Evolutionary conservation across 2,888 invertebrate species (phyloP).

Genomic region (Lapara coniferarum): DNA sequence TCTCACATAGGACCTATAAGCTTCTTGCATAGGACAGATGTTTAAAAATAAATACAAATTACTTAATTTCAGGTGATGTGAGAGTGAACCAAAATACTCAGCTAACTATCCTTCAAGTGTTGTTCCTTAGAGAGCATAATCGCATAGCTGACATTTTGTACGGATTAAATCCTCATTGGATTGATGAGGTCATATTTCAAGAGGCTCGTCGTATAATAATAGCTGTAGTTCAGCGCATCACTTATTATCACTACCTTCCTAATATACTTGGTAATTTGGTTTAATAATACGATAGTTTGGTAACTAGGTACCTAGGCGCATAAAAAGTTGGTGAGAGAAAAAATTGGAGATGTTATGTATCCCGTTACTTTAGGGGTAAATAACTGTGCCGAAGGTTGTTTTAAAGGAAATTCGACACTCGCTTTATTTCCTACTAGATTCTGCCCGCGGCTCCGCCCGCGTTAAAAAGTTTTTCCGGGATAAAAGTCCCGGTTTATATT

Average conservation of each 20-base stretch:
- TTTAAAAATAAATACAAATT: too few species aligned
- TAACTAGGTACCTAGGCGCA: too few species aligned
- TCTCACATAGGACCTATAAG: too few species aligned
- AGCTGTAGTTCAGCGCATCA: slow-evolving; percentile 31
- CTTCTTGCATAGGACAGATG: too few species aligned
- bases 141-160: slow-evolving; percentile 26
- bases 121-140: slow-evolving; percentile 34
- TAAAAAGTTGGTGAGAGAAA: too few species aligned
- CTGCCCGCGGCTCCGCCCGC: too few species aligned
- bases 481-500: too few species aligned
- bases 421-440: not conserved
- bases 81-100: slow-evolving; percentile 32
- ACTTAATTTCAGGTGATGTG: slow-evolving; percentile 31
- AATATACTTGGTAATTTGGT: slow-evolving; percentile 29
- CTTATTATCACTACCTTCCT: slow-evolving; percentile 29
- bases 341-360: too few species aligned
- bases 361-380: too few species aligned
- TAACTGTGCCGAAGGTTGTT: too few species aligned
- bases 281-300: not conserved
- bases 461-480: too few species aligned
- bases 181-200: slow-evolving; percentile 33
- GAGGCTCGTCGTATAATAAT: slow-evolving; percentile 32
- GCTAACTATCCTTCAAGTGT: slow-evolving; percentile 28
- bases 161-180: slow-evolving; percentile 28
- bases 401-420: too few species aligned